Conservation (phyloP, 1,140 invertebrate genomes). For the Drosophila nannoptera region DNA sequence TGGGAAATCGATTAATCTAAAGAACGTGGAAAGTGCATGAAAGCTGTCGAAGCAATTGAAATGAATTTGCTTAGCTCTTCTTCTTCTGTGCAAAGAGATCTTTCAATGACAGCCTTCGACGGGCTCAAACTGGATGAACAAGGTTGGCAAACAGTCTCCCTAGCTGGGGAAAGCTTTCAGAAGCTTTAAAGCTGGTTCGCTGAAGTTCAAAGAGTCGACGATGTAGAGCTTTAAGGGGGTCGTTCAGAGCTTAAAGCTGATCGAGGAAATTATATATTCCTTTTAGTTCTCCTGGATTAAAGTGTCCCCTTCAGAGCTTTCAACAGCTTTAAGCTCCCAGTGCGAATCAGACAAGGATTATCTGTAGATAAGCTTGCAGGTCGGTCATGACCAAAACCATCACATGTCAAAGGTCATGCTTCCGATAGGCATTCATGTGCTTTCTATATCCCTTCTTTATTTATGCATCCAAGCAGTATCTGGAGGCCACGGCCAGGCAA, state of each 20-base stretch:
- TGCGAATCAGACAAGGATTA: too few relatives aligned
- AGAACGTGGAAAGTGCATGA: neutral
- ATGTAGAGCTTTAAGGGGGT: neutral
- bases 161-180: neutral
- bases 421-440: neutral
- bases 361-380: too few relatives aligned
- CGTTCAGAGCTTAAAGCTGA: neutral
- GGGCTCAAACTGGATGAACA: too few relatives aligned
- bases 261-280: too few relatives aligned
- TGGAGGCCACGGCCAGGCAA: conserved; percentile 6
- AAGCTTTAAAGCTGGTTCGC: neutral
- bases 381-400: too few relatives aligned
- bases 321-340: too few relatives aligned
- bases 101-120: neutral
- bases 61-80: neutral
- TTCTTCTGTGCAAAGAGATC: neutral
- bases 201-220: too few relatives aligned
- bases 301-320: too few relatives aligned
- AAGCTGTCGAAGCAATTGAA: neutral
- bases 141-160: too few relatives aligned
- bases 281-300: too few relatives aligned
- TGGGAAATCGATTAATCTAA: conserved; percentile 3
- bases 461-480: neutral
- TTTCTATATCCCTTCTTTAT: neutral
- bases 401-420: too few relatives aligned